Evolutionary conservation across 1,140 invertebrate genomes (phyloP).

Genomic region (Bilobella aurantiaca): DNA sequence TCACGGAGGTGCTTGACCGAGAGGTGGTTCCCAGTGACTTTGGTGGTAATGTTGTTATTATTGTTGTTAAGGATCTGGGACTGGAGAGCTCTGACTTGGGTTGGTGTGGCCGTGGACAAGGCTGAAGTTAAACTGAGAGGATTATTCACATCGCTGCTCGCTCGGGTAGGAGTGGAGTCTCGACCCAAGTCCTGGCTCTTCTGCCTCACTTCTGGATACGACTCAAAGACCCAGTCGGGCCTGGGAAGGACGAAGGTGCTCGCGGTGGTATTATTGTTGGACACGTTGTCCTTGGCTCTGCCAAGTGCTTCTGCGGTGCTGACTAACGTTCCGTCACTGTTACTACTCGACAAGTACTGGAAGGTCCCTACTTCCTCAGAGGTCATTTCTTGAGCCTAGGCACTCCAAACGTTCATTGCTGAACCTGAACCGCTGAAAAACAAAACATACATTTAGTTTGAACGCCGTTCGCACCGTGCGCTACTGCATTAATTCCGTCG

Average conservation of each 20-base stretch:
- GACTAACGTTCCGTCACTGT: not conserved
- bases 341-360: not conserved
- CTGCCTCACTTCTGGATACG: not conserved
- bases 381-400: conserved; percentile 23
- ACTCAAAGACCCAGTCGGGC: not conserved
- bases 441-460: too few species aligned
- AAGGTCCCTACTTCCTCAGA: conserved; percentile 13
- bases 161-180: not conserved
- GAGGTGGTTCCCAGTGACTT: conserved; percentile 32
- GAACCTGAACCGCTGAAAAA: conserved; percentile 23
- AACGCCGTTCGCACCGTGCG: too few species aligned
- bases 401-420: conserved; percentile 26
- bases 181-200: not conserved
- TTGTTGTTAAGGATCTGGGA: conserved; percentile 4
- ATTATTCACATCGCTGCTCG: not conserved
- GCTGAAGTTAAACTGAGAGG: not conserved
- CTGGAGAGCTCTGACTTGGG: not conserved
- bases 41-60: conserved; percentile 13
- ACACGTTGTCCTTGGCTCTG: not conserved
- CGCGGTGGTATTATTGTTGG: conserved; percentile 16
- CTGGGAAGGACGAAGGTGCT: not conserved
- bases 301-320: not conserved
- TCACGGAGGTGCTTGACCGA: conserved; percentile 20
- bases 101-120: not conserved
- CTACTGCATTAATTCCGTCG: too few species aligned